Evolutionary conservation across 2,797 vertebrate genomes (phyloP), one percentile per base, ranked within the genome.

Genomic region (Bovichtus diacanthus): DNA sequence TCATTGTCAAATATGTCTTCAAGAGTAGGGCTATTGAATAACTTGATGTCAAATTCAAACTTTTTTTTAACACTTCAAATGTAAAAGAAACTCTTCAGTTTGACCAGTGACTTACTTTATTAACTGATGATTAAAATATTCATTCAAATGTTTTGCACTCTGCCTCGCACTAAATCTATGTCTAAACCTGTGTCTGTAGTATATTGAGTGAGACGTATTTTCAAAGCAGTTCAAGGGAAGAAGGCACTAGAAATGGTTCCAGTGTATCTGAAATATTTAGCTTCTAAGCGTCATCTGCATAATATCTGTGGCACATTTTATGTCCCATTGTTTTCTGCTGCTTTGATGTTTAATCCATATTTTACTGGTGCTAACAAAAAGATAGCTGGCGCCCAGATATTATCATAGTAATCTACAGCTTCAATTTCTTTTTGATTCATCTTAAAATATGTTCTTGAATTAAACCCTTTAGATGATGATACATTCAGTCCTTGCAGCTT

Each of bases 61-160:
- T 60, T 62, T 19, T 46, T 27, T 67, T 29, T 53, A 66, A 46
- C 44, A 53, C 64, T 78, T 80, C 1, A 64, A 43, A 38, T 69
- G 27, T 63, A 9, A 34, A 69, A 29, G 4, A n/a, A 76, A 60
- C 53, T 55, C 12, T 68, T 29, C 49, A 47, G n/a, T 62, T 58
- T 56, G 9, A 68, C 49, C 53, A n/a, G 29, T 21, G n/a, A 59
- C 16, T 39, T 76, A 54, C 80, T 82, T 70, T 66, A 64, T 72
- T 72, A 62, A 73, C 21, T 71, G 27, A 74, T 78, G 8, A 80
- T 78, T 65, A 70, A 82, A 82, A 60, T 64, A 43, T 64, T 27
- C 0, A 51, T 19, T 66, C 3, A 1, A 51, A 50, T 61, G 44
- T 44, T n/a, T n/a, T 65, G 12, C 13, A 75, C n/a, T 65, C 55